Evolutionary conservation across 2,888 invertebrate species (phyloP), one percentile per base, ranked within the genome.

Genomic region (Carpatolechia fugitivella): DNA sequence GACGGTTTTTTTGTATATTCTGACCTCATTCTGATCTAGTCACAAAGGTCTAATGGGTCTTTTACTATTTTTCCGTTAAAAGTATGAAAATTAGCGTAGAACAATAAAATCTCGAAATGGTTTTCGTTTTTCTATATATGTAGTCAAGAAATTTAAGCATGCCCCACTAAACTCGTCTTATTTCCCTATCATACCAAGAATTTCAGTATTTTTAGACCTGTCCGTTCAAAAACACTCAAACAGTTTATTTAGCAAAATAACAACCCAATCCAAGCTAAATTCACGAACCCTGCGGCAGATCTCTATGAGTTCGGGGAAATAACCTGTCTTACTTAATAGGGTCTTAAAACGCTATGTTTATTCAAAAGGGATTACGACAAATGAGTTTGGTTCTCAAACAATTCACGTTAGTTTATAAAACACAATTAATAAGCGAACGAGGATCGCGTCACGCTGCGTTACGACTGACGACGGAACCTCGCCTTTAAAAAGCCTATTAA

Each of bases 401-500:
- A 54, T 52, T 13, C 11, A 50, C 40, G 38, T 46, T 55, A 55
- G 50, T 62, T 62, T 60, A 59, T 60, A 60, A 62, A 62, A 61
- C 58, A 63, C 58, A 55, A 58, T 59, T 58, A n/a, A 60, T 40
- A 46, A 40, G 56, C 56, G 49, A 57, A 52, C 56, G 55, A 52
- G 55, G 59, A 47, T 35, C 60, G 65, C 63, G 62, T 64, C 72
- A 70, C 69, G 72, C 68, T 67, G 69, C 65, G 72, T 57, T 59
- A 56, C 60, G 60, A 61, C 58, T 30, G 29, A 20, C 70, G 60
- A 63, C 63, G 58, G 60, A 59, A 58, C 20, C 51, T 46, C 57
- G 56, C 65, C 64, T 51, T 56, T 59, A 76, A 79, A 81, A 78
- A 79, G 72, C 67, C 68, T 68, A 78, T 78, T 72, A 72, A 52